Evolutionary conservation across 1,140 invertebrate genomes (phyloP).

Genomic region (Charaxes varanes): DNA sequence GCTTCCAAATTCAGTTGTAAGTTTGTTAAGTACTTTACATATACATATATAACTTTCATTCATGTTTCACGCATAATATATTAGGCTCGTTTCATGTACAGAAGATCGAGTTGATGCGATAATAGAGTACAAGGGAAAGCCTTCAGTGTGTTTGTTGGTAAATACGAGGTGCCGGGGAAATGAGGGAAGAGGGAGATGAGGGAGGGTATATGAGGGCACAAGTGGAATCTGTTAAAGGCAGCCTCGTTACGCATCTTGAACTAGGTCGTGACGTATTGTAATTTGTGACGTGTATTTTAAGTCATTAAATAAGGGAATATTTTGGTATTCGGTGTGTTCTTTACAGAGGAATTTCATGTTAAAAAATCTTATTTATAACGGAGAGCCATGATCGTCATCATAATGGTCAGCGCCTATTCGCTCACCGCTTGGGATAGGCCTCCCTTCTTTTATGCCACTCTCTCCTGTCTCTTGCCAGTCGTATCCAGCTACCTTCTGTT

Average conservation of each 20-base stretch:
- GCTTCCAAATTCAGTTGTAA: slow-evolving; percentile 10
- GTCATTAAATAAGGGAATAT: background rate
- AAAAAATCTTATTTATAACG: too few relatives aligned
- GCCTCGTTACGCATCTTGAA: slow-evolving; percentile 38
- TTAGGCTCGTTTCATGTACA: slow-evolving; percentile 14
- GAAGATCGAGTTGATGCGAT: slow-evolving; percentile 46
- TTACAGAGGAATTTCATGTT: background rate
- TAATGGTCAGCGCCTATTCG: too few relatives aligned
- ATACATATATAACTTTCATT: slow-evolving; percentile 1
- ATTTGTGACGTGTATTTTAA: background rate
- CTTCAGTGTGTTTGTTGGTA: slow-evolving; percentile 44
- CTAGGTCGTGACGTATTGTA: slow-evolving; percentile 25
- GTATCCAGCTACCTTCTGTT: too few relatives aligned
- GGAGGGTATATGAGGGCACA: slow-evolving; percentile 7
- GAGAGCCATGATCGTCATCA: too few relatives aligned
- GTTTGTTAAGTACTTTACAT: slow-evolving; percentile 17
- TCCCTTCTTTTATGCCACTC: too few relatives aligned
- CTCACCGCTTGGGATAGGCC: too few relatives aligned
- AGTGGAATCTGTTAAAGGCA: slow-evolving; percentile 48
- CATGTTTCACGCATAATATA: slow-evolving; percentile 15
- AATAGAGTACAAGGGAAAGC: slow-evolving; percentile 59
- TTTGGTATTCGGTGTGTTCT: background rate
- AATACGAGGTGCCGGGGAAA: slow-evolving; percentile 23
- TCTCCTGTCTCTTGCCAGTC: too few relatives aligned
- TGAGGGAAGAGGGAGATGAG: slow-evolving; percentile 11